These are phyloP conservation scores for Eupristina koningsbergeri DNA, from an alignment of 1,140 invertebrate genomes.

Conservation along the genomic window DNA sequence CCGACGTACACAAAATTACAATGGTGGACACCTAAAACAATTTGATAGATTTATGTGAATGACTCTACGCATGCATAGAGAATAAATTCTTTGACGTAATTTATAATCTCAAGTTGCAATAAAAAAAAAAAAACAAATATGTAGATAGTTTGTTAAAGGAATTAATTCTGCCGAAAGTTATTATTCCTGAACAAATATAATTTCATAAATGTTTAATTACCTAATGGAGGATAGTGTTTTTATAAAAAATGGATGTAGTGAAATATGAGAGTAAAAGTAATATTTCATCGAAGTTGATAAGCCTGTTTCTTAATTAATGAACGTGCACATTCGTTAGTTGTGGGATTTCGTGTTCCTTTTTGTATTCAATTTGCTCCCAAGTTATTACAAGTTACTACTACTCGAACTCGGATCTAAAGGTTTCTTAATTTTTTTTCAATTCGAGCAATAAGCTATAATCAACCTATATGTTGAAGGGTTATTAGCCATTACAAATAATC, in stretches of 20 bases:
- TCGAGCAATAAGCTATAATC: background rate
- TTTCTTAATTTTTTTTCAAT: constrained; percentile 14
- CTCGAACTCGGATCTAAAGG: background rate
- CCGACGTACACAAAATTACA: constrained; percentile 7
- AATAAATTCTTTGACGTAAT: background rate
- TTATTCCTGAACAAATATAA: background rate
- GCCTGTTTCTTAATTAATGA: background rate
- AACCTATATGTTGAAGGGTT: background rate
- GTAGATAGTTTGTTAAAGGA: constrained; percentile 6
- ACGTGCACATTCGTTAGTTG: constrained; percentile 3
- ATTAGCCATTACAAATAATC: constrained; percentile 19
- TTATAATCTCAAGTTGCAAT: background rate
- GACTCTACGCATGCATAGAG: constrained; percentile 11
- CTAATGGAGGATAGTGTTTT: background rate
- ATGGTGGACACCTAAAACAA: background rate
- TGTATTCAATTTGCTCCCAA: background rate
- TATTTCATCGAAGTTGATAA: background rate
- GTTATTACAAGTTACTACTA: background rate
- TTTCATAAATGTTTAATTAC: background rate
- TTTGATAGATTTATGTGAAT: background rate
- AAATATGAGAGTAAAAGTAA: background rate
- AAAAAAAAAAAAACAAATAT: no score
- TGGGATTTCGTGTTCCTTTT: background rate
- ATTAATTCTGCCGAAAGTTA: background rate
- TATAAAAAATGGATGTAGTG: background rate